A percentile compares a stretch with the other conserved stretches of the same genome.
Conservation (phyloP, 2,888 invertebrate genomes). For the Hedya salicella region DNA sequence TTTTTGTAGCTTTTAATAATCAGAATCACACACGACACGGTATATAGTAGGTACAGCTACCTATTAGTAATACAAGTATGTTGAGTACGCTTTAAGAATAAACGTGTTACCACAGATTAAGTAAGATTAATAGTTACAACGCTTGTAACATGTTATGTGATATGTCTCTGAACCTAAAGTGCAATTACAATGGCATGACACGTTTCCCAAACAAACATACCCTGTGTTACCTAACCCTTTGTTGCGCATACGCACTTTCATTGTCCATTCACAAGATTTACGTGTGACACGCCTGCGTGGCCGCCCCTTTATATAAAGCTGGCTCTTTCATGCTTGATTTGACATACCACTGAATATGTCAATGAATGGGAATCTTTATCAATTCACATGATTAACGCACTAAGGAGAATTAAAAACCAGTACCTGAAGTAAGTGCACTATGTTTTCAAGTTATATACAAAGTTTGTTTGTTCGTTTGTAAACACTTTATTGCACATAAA, state of each 20-base stretch:
- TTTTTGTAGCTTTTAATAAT: too few relatives aligned
- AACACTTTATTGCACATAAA: too few relatives aligned
- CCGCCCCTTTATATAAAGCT: slow-evolving; percentile 45
- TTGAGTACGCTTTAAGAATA: too few relatives aligned
- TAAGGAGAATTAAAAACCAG: too few relatives aligned
- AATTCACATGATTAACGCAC: too few relatives aligned
- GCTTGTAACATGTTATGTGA: background rate
- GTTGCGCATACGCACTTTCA: slow-evolving; percentile 51
- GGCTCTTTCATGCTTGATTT: background rate
- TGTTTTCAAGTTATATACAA: too few relatives aligned
- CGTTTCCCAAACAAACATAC: slow-evolving; percentile 21
- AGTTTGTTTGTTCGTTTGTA: too few relatives aligned
- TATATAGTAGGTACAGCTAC: too few relatives aligned
- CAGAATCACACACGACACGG: too few relatives aligned
- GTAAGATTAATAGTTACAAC: background rate
- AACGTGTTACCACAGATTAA: background rate
- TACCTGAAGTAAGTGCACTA: too few relatives aligned
- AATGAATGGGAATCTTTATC: background rate
- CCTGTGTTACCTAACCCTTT: slow-evolving; percentile 36
- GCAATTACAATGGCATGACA: slow-evolving; percentile 15
- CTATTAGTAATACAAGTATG: too few relatives aligned
- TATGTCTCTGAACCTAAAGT: background rate
- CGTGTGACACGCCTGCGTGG: slow-evolving; percentile 56
- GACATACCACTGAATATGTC: background rate
- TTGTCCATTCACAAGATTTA: slow-evolving; percentile 61